Percentiles rank a stretch among this genome's conserved stretches.
Evolutionary conservation across 2,113 vertebrate species (phyloP).

Genomic region (Varanus salvator): DNA sequence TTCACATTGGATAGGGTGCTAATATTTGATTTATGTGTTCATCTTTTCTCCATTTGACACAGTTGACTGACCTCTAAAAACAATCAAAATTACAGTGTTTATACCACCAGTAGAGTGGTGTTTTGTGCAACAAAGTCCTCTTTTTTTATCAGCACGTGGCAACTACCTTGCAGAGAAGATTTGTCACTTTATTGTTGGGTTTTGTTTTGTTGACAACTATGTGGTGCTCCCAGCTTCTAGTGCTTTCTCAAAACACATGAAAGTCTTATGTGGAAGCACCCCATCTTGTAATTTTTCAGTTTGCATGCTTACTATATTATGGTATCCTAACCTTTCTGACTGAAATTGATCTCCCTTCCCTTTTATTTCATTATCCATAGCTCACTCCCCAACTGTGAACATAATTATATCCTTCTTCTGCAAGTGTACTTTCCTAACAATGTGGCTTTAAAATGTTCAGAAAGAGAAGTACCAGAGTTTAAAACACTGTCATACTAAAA

Average conservation of each 20-base stretch:
- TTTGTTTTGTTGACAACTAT: not conserved
- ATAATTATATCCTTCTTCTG: not conserved
- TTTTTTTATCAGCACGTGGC: accelerated
- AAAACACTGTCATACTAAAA: not conserved
- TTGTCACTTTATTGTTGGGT: too few relatives aligned
- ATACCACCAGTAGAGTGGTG: not conserved
- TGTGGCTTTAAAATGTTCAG: slow-evolving; percentile 10
- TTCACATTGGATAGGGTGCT: not conserved
- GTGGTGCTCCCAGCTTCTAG: too few relatives aligned
- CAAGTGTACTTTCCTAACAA: slow-evolving; percentile 7
- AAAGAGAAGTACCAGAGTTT: not conserved
- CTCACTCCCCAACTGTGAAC: not conserved
- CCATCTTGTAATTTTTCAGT: not conserved
- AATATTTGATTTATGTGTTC: not conserved
- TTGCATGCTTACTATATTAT: not conserved
- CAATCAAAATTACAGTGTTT: not conserved
- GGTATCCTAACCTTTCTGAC: not conserved
- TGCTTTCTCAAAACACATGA: too few relatives aligned
- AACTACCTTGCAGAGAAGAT: not conserved
- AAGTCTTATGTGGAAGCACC: not conserved
- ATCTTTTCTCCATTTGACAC: not conserved
- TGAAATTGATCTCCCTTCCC: not conserved
- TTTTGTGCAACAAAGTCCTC: not conserved
- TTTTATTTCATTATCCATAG: not conserved
- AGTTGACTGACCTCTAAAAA: not conserved